Base-by-base conservation (phyloP, 1,140 invertebrate genomes). In the Ylistrum balloti region DNA sequence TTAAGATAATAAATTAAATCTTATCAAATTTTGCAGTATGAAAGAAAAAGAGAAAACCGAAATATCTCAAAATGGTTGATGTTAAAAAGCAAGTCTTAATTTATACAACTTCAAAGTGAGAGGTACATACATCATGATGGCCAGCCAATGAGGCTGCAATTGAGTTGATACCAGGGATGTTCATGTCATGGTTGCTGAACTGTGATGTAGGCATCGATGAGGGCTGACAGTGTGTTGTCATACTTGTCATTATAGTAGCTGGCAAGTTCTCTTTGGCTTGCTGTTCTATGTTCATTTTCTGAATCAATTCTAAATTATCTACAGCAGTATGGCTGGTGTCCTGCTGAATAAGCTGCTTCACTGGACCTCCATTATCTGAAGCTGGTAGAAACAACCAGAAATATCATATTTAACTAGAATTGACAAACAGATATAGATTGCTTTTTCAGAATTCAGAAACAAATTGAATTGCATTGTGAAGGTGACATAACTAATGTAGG, bases 201-300 rank as follows among this genome's bases (percentile, higher is more conserved):
- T 74, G 56, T 5, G 22, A 28, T 74, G 56, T 17, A 28, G 56
- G n/a, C 56, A 74, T 74, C 5, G 56, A 74, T n/a, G 56, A 74
- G 22, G 56, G n/a, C 22, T 74, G 56, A 74, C 56, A n/a, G n/a
- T 74, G 56, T 22, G 56, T 74, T 28, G 56, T 74, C 56, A 74
- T 74, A 74, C 56, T 74, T 28, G 56, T 74, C 56, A 74, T 74
- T 74, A 74, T 74, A 28, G 56, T 74, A 11, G 56, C 56, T 74
- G 56, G 56, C 56, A 74, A 17, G n/a, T 74, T 74, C 56, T 74
- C 56, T 74, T 74, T 74, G 56, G 56, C 56, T 74, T 74, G 56
- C 17, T 74, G 56, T n/a, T 74, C 56, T 9, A 74, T 74, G 56
- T 74, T 74, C 56, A 74, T 74, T 74, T 74, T 74, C 56, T 74